Evolutionary conservation across 2,113 vertebrate species (phyloP), one percentile per base, ranked within the genome.

Genomic region (Amazona guildingii): DNA sequence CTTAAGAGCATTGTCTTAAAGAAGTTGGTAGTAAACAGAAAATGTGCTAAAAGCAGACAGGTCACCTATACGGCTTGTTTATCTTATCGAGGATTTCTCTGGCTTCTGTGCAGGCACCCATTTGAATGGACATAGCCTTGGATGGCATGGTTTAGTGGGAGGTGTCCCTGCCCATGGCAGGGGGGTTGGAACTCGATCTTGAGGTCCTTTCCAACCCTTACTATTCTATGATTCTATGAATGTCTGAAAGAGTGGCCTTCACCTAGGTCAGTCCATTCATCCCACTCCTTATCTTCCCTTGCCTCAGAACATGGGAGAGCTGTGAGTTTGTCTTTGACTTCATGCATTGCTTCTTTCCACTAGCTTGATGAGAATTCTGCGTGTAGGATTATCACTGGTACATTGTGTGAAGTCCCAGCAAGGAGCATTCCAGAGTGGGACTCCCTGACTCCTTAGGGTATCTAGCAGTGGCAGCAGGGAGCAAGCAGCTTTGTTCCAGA

Each of bases 261-360:
- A 6, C 35, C 46, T 24, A 14, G 8, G 12, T n/a, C 3, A 0
- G 14, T 33, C 69, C 14, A 0, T 55, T 46, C 35, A 3, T 67
- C 66, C 43, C 1, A 1, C 25, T 20, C 16, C 28, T 37, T n/a
- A 3, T 31, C 54, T 57, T 83, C n/a, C 52, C 41, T 62, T 29
- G 18, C 13, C 43, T 37, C 25, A 57, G 52, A 39, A 37, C 8
- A 6, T 5, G 13, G 7, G 64, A 29, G 15, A 16, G 33, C 41
- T 5, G 11, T 25, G 12, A n/a, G 25, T 73, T 92, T 77, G 64
- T 54, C 29, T 92, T 52, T 46, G 52, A 21, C 52, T 35, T 64
- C 44, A 27, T 43, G 39, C 9, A 14, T 10, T 41, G 18, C 35
- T 44, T 39, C 54, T 51, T 76, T 81, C 31, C 20, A n/a, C 48